Conservation (phyloP, 2,888 invertebrate genomes). For the Polyommatus iphigenia region DNA sequence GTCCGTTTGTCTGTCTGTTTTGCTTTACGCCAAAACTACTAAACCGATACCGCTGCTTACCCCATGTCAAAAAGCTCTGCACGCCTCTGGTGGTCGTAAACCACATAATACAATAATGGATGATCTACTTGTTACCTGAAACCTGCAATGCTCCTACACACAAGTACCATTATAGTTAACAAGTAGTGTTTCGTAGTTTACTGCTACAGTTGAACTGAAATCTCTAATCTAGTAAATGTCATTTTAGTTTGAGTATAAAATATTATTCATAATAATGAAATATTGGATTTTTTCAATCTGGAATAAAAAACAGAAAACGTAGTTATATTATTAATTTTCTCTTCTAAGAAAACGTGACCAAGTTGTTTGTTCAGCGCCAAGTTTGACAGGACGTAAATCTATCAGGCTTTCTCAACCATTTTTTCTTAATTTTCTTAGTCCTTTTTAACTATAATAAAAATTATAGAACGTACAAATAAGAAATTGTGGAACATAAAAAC, state of each 20-base stretch:
- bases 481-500: too few relatives aligned
- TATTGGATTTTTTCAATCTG: background rate
- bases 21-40: too few relatives aligned
- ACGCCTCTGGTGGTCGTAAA: background rate
- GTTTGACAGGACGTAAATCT: background rate
- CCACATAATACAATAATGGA: background rate
- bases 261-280: too few relatives aligned
- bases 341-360: background rate
- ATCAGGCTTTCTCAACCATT: background rate
- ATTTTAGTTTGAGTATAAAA: too few relatives aligned
- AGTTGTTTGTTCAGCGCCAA: background rate
- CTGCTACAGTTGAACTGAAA: background rate
- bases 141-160: background rate
- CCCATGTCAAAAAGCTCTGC: too few relatives aligned
- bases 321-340: conserved; percentile 2
- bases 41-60: too few relatives aligned
- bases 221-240: too few relatives aligned
- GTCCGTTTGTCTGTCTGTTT: too few relatives aligned
- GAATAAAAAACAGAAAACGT: background rate
- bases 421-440: background rate
- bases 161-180: conserved; percentile 13
- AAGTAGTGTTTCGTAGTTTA: background rate
- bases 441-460: too few relatives aligned
- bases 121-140: background rate
- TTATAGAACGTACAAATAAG: too few relatives aligned